A percentile compares a stretch with the other conserved stretches of the same genome.
Conservation (phyloP, 2,797 vertebrate genomes). For the Sebastes nivosus region DNA sequence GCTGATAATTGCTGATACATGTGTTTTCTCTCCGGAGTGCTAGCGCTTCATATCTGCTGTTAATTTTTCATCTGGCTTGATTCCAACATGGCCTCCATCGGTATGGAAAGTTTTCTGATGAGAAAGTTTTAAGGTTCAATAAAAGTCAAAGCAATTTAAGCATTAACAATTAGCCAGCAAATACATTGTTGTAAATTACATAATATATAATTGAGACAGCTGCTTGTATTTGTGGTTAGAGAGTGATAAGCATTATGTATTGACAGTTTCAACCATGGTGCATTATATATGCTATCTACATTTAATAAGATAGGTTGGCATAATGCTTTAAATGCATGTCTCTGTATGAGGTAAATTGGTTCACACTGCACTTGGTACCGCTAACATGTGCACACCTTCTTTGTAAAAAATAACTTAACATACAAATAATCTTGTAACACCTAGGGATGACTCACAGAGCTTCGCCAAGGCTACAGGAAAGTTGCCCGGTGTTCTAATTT, state of each 20-base stretch:
- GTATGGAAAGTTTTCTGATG: not conserved
- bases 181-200: not conserved
- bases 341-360: not conserved
- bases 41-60: not conserved
- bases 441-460: not conserved
- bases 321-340: not conserved
- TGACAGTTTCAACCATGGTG: conserved; percentile 1
- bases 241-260: not conserved
- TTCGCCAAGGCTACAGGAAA: not conserved
- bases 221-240: not conserved
- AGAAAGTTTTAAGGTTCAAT: not conserved
- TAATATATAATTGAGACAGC: not conserved
- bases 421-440: not conserved
- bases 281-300: not conserved
- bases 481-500: not conserved
- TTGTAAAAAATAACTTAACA: not conserved
- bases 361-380: not conserved
- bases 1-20: not conserved
- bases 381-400: not conserved
- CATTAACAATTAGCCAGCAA: conserved; percentile 7
- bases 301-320: not conserved
- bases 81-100: not conserved
- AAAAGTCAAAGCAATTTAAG: not conserved
- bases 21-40: not conserved
- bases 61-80: not conserved